A percentile compares a stretch with the other conserved stretches of the same genome.
phyloP scores from a whole-genome alignment of 2,888 invertebrate genomes.

The Philereme vetulata region DNA sequence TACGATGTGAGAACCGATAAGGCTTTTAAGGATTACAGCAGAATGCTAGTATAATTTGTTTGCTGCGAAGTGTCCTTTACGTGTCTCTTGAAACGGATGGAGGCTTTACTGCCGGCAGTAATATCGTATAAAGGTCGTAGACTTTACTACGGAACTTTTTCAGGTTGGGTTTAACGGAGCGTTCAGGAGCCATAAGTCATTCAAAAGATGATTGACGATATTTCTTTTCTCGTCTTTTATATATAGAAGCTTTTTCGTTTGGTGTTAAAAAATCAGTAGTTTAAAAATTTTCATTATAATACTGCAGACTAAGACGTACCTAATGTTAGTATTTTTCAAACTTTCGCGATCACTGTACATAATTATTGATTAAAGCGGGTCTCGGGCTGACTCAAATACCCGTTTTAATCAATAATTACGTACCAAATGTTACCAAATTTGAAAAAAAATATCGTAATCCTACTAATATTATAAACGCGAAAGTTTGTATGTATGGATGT shows the following conservation, averaged over 20 bases:
- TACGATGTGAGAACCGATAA: slow-evolving; percentile 18
- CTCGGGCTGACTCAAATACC: too few species aligned
- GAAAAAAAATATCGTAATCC: too few species aligned
- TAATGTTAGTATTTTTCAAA: too few species aligned
- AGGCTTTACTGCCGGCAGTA: slow-evolving; percentile 39
- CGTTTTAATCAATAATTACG: too few species aligned
- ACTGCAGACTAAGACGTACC: too few species aligned
- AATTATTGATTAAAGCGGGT: too few species aligned
- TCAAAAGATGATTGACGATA: slow-evolving; percentile 39
- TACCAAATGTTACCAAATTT: too few species aligned
- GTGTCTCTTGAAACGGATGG: slow-evolving; percentile 38
- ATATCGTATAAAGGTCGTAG: slow-evolving; percentile 38
- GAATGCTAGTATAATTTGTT: slow-evolving; percentile 39
- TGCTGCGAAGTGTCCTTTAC: slow-evolving; percentile 40
- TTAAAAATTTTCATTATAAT: slow-evolving; percentile 2
- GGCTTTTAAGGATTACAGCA: slow-evolving; percentile 22
- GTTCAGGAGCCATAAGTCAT: slow-evolving; percentile 39
- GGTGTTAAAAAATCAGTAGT: slow-evolving; percentile 10
- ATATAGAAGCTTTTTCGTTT: slow-evolving; percentile 24
- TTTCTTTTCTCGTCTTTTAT: slow-evolving; percentile 36
- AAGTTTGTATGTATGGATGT: too few species aligned
- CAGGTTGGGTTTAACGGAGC: slow-evolving; percentile 39
- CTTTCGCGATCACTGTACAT: too few species aligned
- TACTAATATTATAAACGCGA: too few species aligned
- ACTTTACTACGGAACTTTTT: slow-evolving; percentile 40